Conservation (phyloP, 1,140 invertebrate genomes). For the Scaptomyza pallida region DNA sequence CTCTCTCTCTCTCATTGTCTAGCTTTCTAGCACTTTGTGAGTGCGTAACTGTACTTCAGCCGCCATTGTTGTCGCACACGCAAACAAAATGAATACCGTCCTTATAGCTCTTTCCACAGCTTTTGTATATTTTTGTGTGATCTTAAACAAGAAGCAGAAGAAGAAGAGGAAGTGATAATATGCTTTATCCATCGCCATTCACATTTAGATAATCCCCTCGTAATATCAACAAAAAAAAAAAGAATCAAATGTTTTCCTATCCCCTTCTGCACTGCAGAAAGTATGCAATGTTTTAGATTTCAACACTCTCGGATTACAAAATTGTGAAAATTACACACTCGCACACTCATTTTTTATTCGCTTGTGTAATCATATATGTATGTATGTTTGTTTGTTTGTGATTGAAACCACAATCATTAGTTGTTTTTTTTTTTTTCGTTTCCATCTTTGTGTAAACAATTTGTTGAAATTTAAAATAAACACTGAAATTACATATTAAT, state of each 20-base stretch:
- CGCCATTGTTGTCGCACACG: conserved; percentile 1
- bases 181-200: no score
- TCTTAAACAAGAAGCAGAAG: no score
- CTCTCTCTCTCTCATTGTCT: neutral
- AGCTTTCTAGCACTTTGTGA: neutral
- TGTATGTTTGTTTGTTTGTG: no score
- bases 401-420: neutral
- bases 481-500: no score
- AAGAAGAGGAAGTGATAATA: no score
- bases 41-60: neutral
- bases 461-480: no score
- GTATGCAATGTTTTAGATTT: conserved; percentile 6
- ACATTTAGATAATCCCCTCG: conserved; percentile 5
- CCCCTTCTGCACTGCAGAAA: neutral
- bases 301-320: neutral
- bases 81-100: neutral
- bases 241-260: neutral
- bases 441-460: no score
- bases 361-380: neutral
- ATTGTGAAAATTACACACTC: conserved; percentile 1
- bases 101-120: neutral
- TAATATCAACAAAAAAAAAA: neutral
- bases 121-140: no score
- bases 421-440: no score
- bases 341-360: conserved; percentile 1